Percentiles rank a stretch among this genome's conserved stretches.
phyloP scores from a whole-genome alignment of 2,888 invertebrate genomes.

The Philereme vetulata region DNA sequence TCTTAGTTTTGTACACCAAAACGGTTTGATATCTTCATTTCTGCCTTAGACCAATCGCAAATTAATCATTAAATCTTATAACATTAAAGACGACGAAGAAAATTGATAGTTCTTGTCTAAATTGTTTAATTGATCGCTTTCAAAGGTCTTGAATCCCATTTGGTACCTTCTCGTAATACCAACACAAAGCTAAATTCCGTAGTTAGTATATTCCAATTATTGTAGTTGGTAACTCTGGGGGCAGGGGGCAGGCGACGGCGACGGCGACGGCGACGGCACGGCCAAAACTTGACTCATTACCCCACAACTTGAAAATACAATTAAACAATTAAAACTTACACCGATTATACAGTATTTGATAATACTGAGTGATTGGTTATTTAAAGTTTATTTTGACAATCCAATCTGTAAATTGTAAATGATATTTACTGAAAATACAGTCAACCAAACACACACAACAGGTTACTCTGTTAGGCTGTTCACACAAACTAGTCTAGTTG shows the following conservation, averaged over 20 bases:
- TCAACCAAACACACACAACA: no score
- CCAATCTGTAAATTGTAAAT: constrained; percentile 3
- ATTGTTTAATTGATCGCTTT: constrained; percentile 12
- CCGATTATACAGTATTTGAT: constrained; percentile 24
- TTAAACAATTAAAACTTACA: constrained; percentile 29
- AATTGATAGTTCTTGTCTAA: constrained; percentile 2
- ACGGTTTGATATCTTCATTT: neutral
- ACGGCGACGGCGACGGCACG: neutral
- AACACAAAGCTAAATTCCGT: constrained; percentile 3
- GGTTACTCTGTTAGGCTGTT: no score
- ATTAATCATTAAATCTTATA: neutral
- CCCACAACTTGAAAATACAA: constrained; percentile 22
- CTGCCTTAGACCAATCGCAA: neutral
- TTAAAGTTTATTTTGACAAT: constrained; percentile 13
- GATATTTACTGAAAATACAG: neutral
- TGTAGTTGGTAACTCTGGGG: constrained; percentile 21
- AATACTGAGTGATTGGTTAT: constrained; percentile 20
- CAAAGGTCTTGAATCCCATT: neutral
- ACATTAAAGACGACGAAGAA: neutral
- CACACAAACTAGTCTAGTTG: no score
- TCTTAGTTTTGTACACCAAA: neutral
- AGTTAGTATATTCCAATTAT: constrained; percentile 24
- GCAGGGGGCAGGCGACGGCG: constrained; percentile 3
- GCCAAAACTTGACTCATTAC: constrained; percentile 22
- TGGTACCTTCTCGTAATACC: neutral